A percentile compares a stretch with the other conserved stretches of the same genome.
Conservation (phyloP, 2,888 invertebrate species). For the Euspilapteryx auroguttella region DNA sequence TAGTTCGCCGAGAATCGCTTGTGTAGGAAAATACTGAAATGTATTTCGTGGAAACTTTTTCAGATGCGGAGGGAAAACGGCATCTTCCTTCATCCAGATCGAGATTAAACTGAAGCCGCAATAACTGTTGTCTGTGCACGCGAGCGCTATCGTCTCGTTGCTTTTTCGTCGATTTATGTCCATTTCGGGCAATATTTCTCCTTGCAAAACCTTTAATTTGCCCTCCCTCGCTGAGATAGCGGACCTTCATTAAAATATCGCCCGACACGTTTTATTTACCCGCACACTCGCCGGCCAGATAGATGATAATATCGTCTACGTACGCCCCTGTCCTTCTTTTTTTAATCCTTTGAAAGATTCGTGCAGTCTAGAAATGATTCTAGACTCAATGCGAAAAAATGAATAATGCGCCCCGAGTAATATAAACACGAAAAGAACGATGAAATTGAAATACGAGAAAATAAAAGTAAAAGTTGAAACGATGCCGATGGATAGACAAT, state of each 20-base stretch:
- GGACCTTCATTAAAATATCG: constrained; percentile 16
- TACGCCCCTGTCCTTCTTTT: too few species aligned
- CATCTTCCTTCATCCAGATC: constrained; percentile 10
- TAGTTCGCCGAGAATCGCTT: too few species aligned
- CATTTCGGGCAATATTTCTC: constrained; percentile 11
- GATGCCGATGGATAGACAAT: background rate
- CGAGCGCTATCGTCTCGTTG: constrained; percentile 9
- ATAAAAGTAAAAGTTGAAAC: too few species aligned
- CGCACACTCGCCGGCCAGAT: constrained; percentile 2
- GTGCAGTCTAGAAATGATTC: too few species aligned
- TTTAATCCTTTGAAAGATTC: too few species aligned
- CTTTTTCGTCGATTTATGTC: constrained; percentile 14
- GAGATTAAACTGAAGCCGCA: constrained; percentile 13
- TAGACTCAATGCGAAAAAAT: too few species aligned
- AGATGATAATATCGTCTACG: constrained; percentile 2
- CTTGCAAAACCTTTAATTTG: constrained; percentile 6
- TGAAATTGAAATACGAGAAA: too few species aligned
- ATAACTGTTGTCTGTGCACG: constrained; percentile 13
- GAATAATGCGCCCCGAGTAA: too few species aligned
- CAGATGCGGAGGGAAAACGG: constrained; percentile 9
- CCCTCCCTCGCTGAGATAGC: constrained; percentile 9
- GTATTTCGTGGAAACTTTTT: constrained; percentile 3
- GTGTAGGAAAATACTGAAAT: background rate
- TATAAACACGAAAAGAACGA: too few species aligned
- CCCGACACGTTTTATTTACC: constrained; percentile 6